Evolutionary conservation across 92 coral and sea anemone genomes (phyloP), one percentile per base, ranked within the genome.

Genomic region (Metridium senile): DNA sequence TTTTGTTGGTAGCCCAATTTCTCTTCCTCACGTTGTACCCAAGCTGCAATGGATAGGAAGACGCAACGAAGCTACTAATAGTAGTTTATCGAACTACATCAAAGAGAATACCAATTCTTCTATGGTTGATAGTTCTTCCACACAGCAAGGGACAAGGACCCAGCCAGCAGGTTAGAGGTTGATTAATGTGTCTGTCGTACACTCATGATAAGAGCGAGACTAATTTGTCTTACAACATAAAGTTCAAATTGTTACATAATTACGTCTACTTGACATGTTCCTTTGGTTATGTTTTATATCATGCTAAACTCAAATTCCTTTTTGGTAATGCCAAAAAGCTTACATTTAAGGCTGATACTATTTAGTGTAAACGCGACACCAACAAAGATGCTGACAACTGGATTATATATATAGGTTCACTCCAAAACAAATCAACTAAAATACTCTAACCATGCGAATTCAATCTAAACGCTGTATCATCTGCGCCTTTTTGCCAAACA

Each of bases 81-180:
- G 9, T 20, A 54, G 4, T 54, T 13, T 19, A 4, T 3, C 20
- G 17, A 54, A 20, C 23, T 54, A 28, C 29, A 21, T 21, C 6
- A 28, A 11, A 17, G 29, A 59, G 28, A 30, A 28, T 28, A 28
- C 21, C 35, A 28, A 28, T 13, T 28, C 29, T 59, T 28, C 69
- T 1, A 9, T 63, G 69, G 11, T 39, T n/a, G 28, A 31, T 30
- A 30, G 11, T 61, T 23, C 43, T 30, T 27, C n/a, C 18, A 30
- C 69, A 28, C 69, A 30, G 45, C 69, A 27, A 63, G 69, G 13
- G 8, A 27, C 39, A 11, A 63, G 7, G 17, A 28, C 21, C 3
- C 16, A n/a, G n/a, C n/a, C n/a, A n/a, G n/a, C 69, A 63, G 69
- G 69, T 63, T 30, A 63, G 69, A 28, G 23, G 17, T 21, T 63